Evolutionary conservation across 2,797 vertebrate genomes (phyloP).

Genomic region (Ceryle rudis): DNA sequence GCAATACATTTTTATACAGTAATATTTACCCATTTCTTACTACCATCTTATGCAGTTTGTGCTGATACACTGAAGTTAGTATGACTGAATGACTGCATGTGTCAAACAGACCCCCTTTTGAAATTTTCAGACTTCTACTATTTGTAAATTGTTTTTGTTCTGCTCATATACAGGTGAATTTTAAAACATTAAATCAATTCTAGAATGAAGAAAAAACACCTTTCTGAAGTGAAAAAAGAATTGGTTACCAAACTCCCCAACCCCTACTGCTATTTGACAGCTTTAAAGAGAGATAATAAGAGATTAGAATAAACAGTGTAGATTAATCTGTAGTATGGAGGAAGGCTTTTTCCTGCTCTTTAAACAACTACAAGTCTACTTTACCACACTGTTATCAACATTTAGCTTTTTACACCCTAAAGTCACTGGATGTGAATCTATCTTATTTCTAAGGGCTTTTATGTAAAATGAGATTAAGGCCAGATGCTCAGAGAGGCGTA

Average conservation of each 20-base stretch:
- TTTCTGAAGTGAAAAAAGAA: slow-evolving; percentile 53
- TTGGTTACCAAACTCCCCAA: background rate
- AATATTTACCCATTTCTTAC: slow-evolving; percentile 2
- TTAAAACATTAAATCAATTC: slow-evolving; percentile 68
- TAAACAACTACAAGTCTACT: background rate
- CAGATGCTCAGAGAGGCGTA: background rate
- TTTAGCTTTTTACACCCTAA: background rate
- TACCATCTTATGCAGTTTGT: background rate
- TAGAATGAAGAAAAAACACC: slow-evolving; percentile 16
- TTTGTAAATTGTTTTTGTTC: slow-evolving; percentile 67
- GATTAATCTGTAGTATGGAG: background rate
- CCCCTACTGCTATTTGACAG: background rate
- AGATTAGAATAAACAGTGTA: background rate
- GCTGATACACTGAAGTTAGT: background rate
- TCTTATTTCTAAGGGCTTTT: background rate
- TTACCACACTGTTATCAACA: background rate
- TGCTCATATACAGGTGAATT: slow-evolving; percentile 60
- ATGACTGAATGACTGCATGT: background rate
- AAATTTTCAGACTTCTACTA: slow-evolving; percentile 35
- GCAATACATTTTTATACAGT: background rate
- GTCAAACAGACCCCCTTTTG: slow-evolving; percentile 30
- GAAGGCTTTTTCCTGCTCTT: background rate
- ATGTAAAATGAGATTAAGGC: background rate
- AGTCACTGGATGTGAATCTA: background rate
- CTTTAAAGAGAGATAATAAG: background rate